These are phyloP conservation scores for Philereme vetulata DNA, from an alignment of 2,888 invertebrate genomes.

Conservation along the genomic window DNA sequence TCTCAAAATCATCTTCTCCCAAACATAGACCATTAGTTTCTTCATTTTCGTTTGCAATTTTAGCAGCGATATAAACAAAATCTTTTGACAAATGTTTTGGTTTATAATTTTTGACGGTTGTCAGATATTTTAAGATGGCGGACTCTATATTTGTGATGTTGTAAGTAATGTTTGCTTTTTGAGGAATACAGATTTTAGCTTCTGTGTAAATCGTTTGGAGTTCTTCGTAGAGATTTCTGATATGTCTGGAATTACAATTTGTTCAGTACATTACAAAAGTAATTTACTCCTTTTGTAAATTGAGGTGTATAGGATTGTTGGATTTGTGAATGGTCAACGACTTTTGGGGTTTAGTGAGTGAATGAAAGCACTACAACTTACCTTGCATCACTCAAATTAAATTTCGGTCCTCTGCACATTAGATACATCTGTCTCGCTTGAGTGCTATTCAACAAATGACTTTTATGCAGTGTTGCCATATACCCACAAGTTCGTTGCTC, in stretches of 20 bases:
- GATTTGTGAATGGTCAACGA: too few species aligned
- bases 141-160: slow-evolving; percentile 54
- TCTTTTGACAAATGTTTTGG: slow-evolving; percentile 28
- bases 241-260: slow-evolving; percentile 59
- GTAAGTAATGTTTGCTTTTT: slow-evolving; percentile 31
- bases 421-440: slow-evolving; percentile 83
- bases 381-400: slow-evolving; percentile 81
- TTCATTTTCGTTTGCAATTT: slow-evolving; percentile 36
- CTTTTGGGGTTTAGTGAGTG: too few species aligned
- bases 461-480: slow-evolving; percentile 48
- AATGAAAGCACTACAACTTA: slow-evolving; percentile 45
- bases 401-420: slow-evolving; percentile 86
- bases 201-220: slow-evolving; percentile 85
- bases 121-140: slow-evolving; percentile 56
- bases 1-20: slow-evolving; percentile 86
- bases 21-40: slow-evolving; percentile 69
- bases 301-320: too few species aligned
- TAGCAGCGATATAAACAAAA: slow-evolving; percentile 39
- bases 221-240: slow-evolving; percentile 73
- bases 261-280: too few species aligned
- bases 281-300: too few species aligned
- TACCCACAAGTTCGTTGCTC: slow-evolving; percentile 55
- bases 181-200: slow-evolving; percentile 81
- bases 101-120: slow-evolving; percentile 41
- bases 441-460: slow-evolving; percentile 55